phyloP scores from a whole-genome alignment of 2,888 invertebrate species.

The Antheraea yamamai region DNA sequence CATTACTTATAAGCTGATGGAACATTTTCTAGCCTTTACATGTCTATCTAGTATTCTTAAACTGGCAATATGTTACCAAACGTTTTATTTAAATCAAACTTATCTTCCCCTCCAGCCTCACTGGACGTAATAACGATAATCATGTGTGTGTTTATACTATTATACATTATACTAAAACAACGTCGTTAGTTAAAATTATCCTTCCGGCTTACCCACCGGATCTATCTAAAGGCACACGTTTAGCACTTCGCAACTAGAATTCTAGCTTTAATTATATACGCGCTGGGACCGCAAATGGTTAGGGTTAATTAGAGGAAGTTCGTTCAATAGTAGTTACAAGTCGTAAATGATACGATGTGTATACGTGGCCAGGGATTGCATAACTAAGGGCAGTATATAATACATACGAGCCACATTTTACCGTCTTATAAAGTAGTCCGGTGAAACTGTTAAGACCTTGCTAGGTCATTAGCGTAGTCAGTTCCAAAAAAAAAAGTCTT shows the following conservation, averaged over 20 bases:
- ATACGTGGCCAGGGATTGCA: constrained; percentile 13
- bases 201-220: neutral
- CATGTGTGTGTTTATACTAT: neutral
- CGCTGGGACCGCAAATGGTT: constrained; percentile 1
- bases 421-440: constrained; percentile 6
- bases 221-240: neutral
- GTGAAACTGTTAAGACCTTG: too few relatives aligned
- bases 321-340: constrained; percentile 13
- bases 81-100: too few relatives aligned
- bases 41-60: too few relatives aligned
- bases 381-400: constrained; percentile 11
- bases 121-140: neutral
- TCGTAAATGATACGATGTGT: constrained; percentile 9
- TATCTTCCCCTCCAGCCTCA: neutral
- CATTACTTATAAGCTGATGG: too few relatives aligned
- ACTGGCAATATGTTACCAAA: too few relatives aligned
- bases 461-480: too few relatives aligned
- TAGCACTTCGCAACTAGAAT: constrained; percentile 5
- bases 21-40: too few relatives aligned
- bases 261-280: constrained; percentile 13
- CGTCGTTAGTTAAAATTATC: neutral
- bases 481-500: too few relatives aligned
- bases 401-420: constrained; percentile 4
- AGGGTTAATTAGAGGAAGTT: constrained; percentile 10
- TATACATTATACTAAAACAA: neutral